phyloP scores from a whole-genome alignment of 2,113 vertebrate genomes.

The Varanus salvator region DNA sequence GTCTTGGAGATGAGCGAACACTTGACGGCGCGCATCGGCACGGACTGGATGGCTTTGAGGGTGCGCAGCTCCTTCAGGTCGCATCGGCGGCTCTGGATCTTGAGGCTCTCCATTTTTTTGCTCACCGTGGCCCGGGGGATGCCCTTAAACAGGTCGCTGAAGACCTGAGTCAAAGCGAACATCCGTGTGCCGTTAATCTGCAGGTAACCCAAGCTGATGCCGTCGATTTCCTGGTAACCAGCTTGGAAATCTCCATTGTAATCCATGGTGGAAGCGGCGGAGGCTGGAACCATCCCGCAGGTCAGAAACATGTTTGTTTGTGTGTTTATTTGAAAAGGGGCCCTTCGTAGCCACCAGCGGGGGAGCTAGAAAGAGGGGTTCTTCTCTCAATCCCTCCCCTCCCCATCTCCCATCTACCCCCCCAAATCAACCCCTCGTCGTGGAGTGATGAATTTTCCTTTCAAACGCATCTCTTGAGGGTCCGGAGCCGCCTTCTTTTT shows the following conservation, averaged over 20 bases:
- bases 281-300: conserved; percentile 55
- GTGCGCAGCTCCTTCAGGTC: conserved; percentile 71
- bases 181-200: conserved; percentile 73
- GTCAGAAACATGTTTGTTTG: conserved; percentile 68
- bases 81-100: conserved; percentile 75
- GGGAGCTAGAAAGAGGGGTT: conserved; percentile 44
- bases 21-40: conserved; percentile 72
- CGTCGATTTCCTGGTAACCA: conserved; percentile 71
- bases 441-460: conserved; percentile 35
- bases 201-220: conserved; percentile 75
- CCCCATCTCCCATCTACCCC: conserved; percentile 1
- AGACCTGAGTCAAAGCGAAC: conserved; percentile 76
- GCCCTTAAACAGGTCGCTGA: conserved; percentile 71
- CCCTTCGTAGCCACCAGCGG: conserved; percentile 29
- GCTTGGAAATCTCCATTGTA: conserved; percentile 60
- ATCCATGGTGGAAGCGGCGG: conserved; percentile 40
- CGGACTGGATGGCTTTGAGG: conserved; percentile 74
- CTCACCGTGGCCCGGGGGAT: conserved; percentile 75
- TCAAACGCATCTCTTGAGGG: conserved; percentile 44
- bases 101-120: conserved; percentile 72
- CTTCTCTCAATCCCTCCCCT: conserved; percentile 38
- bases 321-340: conserved; percentile 2
- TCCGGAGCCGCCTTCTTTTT: conserved; percentile 35
- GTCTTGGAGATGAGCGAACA: conserved; percentile 77
- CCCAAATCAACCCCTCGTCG: neutral